Conservation (phyloP, 1,140 invertebrate species). For the Ladona fulva region DNA sequence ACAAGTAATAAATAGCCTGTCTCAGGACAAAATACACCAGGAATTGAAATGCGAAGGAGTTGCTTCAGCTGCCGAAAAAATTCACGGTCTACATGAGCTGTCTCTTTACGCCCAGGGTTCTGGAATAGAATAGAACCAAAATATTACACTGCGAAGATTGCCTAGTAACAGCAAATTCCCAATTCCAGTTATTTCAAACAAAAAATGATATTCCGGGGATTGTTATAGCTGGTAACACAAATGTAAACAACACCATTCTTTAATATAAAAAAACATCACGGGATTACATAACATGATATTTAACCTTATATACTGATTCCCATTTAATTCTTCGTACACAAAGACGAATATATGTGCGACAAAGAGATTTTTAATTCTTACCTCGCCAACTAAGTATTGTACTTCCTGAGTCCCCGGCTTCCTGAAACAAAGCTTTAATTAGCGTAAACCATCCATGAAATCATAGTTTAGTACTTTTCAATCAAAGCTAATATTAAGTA, state of each 20-base stretch:
- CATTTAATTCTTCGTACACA: neutral
- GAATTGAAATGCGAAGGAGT: constrained; percentile 77
- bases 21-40: constrained; percentile 63
- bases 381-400: neutral
- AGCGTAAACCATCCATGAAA: neutral
- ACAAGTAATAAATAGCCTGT: constrained; percentile 71
- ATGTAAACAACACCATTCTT: no score
- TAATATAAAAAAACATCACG: no score
- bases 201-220: no score
- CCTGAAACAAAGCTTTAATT: constrained; percentile 1
- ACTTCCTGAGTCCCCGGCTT: constrained; percentile 11
- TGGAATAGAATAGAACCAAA: constrained; percentile 23
- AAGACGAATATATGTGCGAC: neutral
- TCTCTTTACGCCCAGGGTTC: constrained; percentile 53
- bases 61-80: constrained; percentile 71
- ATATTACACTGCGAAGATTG: no score
- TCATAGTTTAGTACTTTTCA: no score
- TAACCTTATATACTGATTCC: no score
- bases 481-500: no score
- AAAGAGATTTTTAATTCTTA: neutral
- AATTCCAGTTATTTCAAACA: no score
- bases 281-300: no score
- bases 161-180: no score
- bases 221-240: no score
- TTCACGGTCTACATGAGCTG: constrained; percentile 74